These are phyloP conservation scores for Chironomus striatipennis DNA, from an alignment of 1,140 invertebrate species.

Conservation along the genomic window DNA sequence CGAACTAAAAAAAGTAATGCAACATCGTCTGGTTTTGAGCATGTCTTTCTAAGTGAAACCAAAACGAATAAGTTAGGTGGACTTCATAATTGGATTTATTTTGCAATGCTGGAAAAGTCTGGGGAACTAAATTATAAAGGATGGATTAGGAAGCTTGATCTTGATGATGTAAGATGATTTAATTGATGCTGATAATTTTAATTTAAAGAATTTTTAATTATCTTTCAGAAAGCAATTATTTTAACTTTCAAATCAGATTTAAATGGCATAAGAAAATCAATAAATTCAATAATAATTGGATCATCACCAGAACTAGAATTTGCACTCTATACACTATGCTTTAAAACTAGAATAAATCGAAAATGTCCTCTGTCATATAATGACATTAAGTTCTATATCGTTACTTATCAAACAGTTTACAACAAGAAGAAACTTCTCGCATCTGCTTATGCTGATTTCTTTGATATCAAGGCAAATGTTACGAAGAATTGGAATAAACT, in stretches of 20 bases:
- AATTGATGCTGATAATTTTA: too few relatives aligned
- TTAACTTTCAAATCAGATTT: conserved; percentile 52
- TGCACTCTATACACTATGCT: conserved; percentile 81
- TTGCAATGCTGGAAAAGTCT: conserved; percentile 61
- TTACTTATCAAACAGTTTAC: conserved; percentile 61
- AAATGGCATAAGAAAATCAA: conserved; percentile 63
- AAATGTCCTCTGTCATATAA: conserved; percentile 64
- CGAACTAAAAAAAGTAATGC: conserved; percentile 63
- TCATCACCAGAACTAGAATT: conserved; percentile 90
- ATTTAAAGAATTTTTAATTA: too few relatives aligned
- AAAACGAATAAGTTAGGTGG: conserved; percentile 66
- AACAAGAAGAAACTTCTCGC: conserved; percentile 66
- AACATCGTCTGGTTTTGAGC: conserved; percentile 75
- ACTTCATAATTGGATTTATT: conserved; percentile 84
- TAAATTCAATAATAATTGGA: conserved; percentile 75
- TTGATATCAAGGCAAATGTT: neutral
- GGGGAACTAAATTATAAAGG: conserved; percentile 63
- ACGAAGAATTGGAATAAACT: too few relatives aligned
- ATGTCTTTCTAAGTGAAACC: conserved; percentile 76
- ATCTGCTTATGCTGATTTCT: conserved; percentile 60
- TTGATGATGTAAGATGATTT: conserved; percentile 55
- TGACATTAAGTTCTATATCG: conserved; percentile 58
- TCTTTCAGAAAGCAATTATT: neutral
- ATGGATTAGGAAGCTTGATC: conserved; percentile 61
- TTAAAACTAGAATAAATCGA: conserved; percentile 57